A percentile compares a stretch with the other conserved stretches of the same genome.
Conservation (phyloP, 2,113 vertebrate genomes). For the Suncus etruscus region DNA sequence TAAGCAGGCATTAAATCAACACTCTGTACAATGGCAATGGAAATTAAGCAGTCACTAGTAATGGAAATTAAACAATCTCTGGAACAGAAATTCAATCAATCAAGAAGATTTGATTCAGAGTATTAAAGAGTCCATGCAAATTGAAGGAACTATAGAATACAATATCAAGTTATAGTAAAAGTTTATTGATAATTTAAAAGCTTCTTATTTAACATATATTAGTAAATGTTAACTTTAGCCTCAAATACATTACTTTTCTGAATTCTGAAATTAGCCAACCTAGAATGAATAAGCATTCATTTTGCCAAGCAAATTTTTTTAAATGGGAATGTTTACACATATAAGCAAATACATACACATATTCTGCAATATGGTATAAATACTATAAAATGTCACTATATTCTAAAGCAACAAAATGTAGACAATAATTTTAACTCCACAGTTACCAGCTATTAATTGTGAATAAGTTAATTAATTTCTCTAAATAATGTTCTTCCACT, state of each 20-base stretch:
- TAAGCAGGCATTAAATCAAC: no score
- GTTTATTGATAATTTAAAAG: conserved; percentile 1
- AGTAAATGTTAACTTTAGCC: not conserved
- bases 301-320: conserved; percentile 19
- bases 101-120: no score
- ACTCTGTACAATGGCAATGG: no score
- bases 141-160: no score
- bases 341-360: not conserved
- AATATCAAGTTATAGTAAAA: no score
- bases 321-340: not conserved
- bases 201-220: not conserved
- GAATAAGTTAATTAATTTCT: not conserved
- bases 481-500: conserved; percentile 1
- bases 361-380: not conserved
- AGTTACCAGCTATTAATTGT: not conserved
- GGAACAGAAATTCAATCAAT: no score
- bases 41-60: no score
- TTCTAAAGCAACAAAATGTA: not conserved
- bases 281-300: not conserved
- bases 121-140: no score
- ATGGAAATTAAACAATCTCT: no score
- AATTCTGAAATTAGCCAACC: not conserved
- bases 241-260: not conserved
- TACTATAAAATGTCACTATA: not conserved
- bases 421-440: not conserved